Conservation (phyloP, 2,888 invertebrate genomes). For the Ramazzottius varieornatus region DNA sequence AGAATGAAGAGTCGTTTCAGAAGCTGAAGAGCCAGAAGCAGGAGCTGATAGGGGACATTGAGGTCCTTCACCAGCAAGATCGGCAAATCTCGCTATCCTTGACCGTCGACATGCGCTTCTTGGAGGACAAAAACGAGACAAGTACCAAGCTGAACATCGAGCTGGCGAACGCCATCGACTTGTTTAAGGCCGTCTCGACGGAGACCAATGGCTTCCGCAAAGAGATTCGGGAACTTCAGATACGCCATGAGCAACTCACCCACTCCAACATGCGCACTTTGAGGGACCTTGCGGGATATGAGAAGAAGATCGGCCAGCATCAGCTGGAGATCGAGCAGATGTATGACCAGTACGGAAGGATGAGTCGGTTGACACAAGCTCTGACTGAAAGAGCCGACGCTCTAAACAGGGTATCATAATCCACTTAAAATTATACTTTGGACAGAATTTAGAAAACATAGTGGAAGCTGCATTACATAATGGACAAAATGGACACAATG, state of each 20-base stretch:
- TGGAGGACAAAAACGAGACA: not conserved
- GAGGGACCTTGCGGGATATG: not conserved
- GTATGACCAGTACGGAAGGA: not conserved
- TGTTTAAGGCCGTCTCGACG: not conserved
- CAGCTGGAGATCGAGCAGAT: not conserved
- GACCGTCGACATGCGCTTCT: not conserved
- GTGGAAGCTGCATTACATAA: no score
- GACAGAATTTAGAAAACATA: no score
- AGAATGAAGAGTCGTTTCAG: not conserved
- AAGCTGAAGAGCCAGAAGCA: not conserved
- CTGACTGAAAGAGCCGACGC: not conserved
- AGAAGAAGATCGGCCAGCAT: not conserved
- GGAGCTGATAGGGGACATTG: not conserved
- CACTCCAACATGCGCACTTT: not conserved
- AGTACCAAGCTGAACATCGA: not conserved
- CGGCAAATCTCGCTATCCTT: not conserved
- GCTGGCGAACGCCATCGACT: not conserved
- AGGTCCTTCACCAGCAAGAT: not conserved
- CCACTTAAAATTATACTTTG: no score
- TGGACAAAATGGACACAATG: no score
- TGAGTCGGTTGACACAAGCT: not conserved
- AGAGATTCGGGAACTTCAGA: not conserved
- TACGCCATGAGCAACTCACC: not conserved
- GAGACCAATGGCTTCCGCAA: not conserved
- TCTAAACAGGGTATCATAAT: not conserved